These are phyloP conservation scores for Mesorhabditis spiculigera DNA, from an alignment of 2,888 invertebrate genomes.

Conservation along the genomic window DNA sequence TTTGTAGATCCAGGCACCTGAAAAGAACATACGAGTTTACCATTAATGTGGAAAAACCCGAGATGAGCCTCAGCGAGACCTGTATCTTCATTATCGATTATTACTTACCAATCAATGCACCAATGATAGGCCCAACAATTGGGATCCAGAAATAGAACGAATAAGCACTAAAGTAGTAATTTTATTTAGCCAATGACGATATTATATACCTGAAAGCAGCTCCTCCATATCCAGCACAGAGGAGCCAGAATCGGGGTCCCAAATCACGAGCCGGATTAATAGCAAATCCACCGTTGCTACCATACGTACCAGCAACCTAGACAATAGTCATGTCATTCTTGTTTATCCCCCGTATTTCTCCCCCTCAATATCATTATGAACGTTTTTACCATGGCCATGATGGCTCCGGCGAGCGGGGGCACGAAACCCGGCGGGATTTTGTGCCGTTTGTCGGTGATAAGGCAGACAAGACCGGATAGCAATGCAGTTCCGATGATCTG, in stretches of 20 bases:
- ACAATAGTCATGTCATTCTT: background rate
- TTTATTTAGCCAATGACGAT: background rate
- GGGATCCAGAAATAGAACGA: constrained; percentile 65
- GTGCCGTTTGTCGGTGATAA: constrained; percentile 56
- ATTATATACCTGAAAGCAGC: constrained; percentile 44
- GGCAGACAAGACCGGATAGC: constrained; percentile 44
- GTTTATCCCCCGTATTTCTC: background rate
- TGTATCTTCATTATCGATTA: constrained; percentile 57
- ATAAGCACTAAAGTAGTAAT: constrained; percentile 51
- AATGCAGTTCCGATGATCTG: constrained; percentile 57
- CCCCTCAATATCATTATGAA: no score
- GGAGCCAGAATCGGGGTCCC: constrained; percentile 52
- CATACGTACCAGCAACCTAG: constrained; percentile 59
- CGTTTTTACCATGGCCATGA: constrained; percentile 45
- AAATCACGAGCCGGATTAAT: constrained; percentile 66
- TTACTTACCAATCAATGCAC: constrained; percentile 63
- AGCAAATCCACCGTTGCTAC: constrained; percentile 66
- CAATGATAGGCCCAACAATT: constrained; percentile 64
- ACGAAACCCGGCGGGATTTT: constrained; percentile 44
- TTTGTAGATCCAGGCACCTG: constrained; percentile 61
- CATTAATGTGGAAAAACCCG: background rate
- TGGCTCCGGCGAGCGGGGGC: constrained; percentile 51
- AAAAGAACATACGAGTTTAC: background rate
- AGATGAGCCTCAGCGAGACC: no score
- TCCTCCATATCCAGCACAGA: constrained; percentile 54